A percentile compares a stretch with the other conserved stretches of the same genome.
phyloP scores from a whole-genome alignment of 2,797 vertebrate species.

The Lithobates pipiens region DNA sequence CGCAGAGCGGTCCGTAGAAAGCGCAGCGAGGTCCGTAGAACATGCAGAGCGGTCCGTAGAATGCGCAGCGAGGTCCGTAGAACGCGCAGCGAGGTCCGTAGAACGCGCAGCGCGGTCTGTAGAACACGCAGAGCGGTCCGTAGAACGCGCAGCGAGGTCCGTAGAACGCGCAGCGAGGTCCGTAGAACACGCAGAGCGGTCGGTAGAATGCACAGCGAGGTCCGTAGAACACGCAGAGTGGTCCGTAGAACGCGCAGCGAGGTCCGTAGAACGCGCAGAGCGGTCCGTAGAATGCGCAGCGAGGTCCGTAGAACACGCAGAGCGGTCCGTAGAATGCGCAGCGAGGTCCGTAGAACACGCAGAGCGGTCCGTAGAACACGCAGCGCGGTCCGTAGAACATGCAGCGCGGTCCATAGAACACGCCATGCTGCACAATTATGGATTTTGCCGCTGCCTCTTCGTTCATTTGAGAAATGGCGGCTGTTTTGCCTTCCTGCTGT shows the following conservation, averaged over 20 bases:
- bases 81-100: not conserved
- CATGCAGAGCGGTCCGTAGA: not conserved
- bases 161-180: not conserved
- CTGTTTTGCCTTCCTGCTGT: conserved; percentile 9
- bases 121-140: not conserved
- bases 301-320: not conserved
- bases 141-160: not conserved
- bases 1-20: not conserved
- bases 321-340: not conserved
- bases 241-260: not conserved
- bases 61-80: not conserved
- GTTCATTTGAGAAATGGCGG: conserved; percentile 13
- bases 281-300: not conserved
- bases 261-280: not conserved
- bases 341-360: not conserved
- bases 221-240: not conserved
- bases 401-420: not conserved
- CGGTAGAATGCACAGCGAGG: too few species aligned
- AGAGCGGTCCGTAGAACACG: not conserved
- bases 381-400: not conserved
- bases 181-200: too few species aligned
- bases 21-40: not conserved
- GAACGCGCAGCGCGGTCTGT: not conserved
- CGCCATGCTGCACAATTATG: conserved; percentile 15
- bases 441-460: conserved; percentile 26